Evolutionary conservation across 2,113 vertebrate genomes (phyloP).

Genomic region (Sylvietta virens): DNA sequence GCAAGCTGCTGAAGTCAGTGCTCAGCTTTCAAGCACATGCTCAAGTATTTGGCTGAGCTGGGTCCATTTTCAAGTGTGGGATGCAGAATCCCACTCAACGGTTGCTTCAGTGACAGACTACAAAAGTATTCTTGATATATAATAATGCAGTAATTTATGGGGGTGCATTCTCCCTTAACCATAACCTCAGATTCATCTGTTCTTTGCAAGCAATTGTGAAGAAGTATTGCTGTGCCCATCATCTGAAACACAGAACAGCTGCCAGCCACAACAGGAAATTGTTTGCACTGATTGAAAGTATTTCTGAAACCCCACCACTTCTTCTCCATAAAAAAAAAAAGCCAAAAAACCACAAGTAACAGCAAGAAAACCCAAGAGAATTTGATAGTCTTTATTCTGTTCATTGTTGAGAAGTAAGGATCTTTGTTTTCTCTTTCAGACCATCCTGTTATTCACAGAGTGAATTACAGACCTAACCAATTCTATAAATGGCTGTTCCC

Average conservation of each 20-base stretch:
- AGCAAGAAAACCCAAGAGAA: constrained; percentile 3
- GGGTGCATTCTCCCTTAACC: neutral
- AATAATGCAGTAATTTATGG: neutral
- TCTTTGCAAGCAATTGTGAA: neutral
- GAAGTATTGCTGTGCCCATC: neutral
- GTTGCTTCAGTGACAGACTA: neutral
- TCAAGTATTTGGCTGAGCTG: neutral
- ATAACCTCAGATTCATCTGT: constrained; percentile 12
- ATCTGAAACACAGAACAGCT: neutral
- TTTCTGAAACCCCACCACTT: constrained; percentile 5
- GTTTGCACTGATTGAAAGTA: neutral
- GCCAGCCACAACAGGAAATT: neutral
- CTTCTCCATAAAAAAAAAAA: neutral
- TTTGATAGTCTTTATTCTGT: neutral
- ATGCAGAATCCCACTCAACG: neutral
- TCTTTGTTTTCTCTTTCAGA: constrained; percentile 23
- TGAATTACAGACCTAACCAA: constrained; percentile 35
- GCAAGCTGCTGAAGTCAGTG: neutral
- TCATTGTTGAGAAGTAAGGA: neutral
- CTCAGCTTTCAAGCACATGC: neutral
- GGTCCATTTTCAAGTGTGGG: neutral
- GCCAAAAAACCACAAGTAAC: neutral
- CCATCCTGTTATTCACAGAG: constrained; percentile 16
- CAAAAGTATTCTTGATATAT: constrained; percentile 8
- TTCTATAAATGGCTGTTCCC: constrained; percentile 19